Evolutionary conservation across 2,888 invertebrate genomes (phyloP), one percentile per base, ranked within the genome.

Genomic region (Celastrina argiolus): DNA sequence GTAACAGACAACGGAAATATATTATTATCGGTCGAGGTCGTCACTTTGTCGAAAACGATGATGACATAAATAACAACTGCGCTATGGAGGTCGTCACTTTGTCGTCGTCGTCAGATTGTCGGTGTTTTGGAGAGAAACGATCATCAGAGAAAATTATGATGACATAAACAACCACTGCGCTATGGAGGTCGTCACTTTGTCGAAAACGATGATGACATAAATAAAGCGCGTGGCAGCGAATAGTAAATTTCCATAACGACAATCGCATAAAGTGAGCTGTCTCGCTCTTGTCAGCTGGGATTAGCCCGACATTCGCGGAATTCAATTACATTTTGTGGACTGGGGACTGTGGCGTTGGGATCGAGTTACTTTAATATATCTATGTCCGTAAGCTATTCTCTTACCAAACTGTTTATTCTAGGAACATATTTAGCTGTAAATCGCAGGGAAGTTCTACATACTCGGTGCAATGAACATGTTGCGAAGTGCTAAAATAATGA

Each of bases 311-410:
- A 51, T 51, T 51, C 22, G 51, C 51, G 26, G 51, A 51, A 51
- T 51, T 51, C 51, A 51, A 51, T 51, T 51, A 26, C 51, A 51
- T 51, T 51, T 51, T 51, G 51, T 51, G 51, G 51, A 51, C 51
- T 22, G 51, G 51, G 36, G 51, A 22, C 51, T 26, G 12, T 51
- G 22, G 51, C 51, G 26, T 22, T 22, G 22, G 45, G 22, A 26
- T 51, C 51, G 22, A 51, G 51, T 26, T 18, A 22, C 45, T 42
- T 45, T 18, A 51, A 51, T 51, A 51, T 51, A 51, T 22, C 51
- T 26, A 12, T 51, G 51, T 51, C 26, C 22, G 14, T 26, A 22
- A 51, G 51, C 12, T 22, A 51, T 51, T 26, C 22, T 51, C 26
- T 51, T 45, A 45, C 51, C 12, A 10, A 36, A 12, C 12, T 36